A percentile compares a stretch with the other conserved stretches of the same genome.
Evolutionary conservation across 2,797 vertebrate species (phyloP).

Genomic region (Neosilurus hyrtlii): DNA sequence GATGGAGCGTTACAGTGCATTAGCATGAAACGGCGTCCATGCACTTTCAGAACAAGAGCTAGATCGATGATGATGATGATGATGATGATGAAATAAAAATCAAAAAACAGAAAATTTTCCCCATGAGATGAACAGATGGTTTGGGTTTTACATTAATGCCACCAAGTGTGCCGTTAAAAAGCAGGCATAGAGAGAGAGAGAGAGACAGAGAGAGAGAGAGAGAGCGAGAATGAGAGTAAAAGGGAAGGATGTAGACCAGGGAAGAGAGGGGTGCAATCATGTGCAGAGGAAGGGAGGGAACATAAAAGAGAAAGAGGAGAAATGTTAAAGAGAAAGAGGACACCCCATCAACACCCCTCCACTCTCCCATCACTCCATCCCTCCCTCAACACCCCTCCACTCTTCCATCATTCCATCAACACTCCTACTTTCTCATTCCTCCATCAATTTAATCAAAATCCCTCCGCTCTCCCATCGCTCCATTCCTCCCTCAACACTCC

Average conservation of each 20-base stretch:
- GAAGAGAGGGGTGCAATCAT: not conserved
- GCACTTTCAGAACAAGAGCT: not conserved
- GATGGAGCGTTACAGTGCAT: not conserved
- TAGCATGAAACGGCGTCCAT: not conserved
- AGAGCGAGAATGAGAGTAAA: not conserved
- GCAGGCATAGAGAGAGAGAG: not conserved
- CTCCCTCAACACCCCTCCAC: not conserved
- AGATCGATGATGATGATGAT: not conserved
- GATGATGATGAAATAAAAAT: constrained; percentile 1
- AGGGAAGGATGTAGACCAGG: not conserved
- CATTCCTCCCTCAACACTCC: not conserved
- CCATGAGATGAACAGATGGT: constrained; percentile 8
- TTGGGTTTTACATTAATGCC: constrained; percentile 15
- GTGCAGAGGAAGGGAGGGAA: not conserved
- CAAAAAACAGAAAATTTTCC: not conserved
- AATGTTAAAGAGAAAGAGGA: not conserved
- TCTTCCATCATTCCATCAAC: not conserved
- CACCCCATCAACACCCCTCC: not conserved
- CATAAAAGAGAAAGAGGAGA: not conserved
- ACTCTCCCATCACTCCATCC: not conserved
- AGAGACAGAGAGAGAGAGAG: not conserved
- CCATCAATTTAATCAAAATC: too few species aligned
- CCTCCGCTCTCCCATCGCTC: too few species aligned
- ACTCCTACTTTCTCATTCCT: not conserved
- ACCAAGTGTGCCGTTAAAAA: constrained; percentile 19